Percentiles rank a stretch among this genome's conserved stretches.
phyloP scores from a whole-genome alignment of 2,888 invertebrate genomes.

The Spodoptera picta region DNA sequence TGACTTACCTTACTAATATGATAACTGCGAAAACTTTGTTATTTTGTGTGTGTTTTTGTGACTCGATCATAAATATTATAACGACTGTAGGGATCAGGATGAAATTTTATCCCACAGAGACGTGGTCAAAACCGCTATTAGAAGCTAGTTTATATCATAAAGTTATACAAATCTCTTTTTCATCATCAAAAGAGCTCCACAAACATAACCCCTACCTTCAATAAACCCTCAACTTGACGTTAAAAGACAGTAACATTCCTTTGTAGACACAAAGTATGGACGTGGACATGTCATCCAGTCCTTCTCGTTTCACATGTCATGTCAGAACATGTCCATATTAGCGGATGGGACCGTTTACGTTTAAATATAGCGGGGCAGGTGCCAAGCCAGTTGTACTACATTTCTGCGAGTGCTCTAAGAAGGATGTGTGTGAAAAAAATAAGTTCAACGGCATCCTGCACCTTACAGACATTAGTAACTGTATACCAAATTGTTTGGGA shows the following conservation, averaged over 20 bases:
- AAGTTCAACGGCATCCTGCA: slow-evolving; percentile 21
- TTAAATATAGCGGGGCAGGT: slow-evolving; percentile 63
- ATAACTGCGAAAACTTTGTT: too few species aligned
- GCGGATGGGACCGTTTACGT: slow-evolving; percentile 60
- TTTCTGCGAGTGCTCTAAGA: slow-evolving; percentile 41
- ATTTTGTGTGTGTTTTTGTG: too few species aligned
- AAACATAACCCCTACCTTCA: too few species aligned
- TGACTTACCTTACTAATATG: too few species aligned
- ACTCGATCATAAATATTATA: too few species aligned
- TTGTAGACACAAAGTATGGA: slow-evolving; percentile 29
- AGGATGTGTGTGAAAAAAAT: slow-evolving; percentile 30
- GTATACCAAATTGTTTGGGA: slow-evolving; percentile 3
- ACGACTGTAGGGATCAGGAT: too few species aligned
- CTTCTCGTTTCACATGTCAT: slow-evolving; percentile 44
- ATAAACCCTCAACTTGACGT: too few species aligned
- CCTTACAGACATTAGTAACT: slow-evolving; percentile 12
- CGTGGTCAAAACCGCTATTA: too few species aligned
- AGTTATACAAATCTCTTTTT: too few species aligned
- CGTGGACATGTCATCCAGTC: slow-evolving; percentile 17
- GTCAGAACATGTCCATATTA: slow-evolving; percentile 58
- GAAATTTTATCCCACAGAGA: too few species aligned
- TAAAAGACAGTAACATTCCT: slow-evolving; percentile 6
- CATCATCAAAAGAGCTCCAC: too few species aligned
- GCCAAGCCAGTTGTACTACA: slow-evolving; percentile 61
- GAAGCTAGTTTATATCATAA: too few species aligned